A percentile compares a stretch with the other conserved stretches of the same genome.
These are phyloP conservation scores for Bombus impatiens DNA, from an alignment of 1,140 invertebrate species.

Conservation along the genomic window DNA sequence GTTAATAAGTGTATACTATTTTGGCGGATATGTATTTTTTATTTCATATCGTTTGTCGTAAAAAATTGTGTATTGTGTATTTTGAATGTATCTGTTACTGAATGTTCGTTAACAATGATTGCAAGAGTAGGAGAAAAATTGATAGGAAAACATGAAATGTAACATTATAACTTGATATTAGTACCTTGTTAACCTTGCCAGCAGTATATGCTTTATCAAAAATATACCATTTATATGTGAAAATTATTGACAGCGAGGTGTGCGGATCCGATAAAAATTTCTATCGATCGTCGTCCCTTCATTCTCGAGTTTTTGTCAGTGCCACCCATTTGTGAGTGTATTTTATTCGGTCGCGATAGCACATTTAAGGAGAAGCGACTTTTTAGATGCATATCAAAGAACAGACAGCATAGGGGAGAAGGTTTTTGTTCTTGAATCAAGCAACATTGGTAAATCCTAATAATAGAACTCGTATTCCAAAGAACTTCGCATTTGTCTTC, in stretches of 20 bases:
- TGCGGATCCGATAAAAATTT: slow-evolving; percentile 17
- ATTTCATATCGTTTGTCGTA: not conserved
- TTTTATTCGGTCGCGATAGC: slow-evolving; percentile 27
- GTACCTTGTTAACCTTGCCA: slow-evolving; percentile 41
- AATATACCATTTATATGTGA: slow-evolving; percentile 26
- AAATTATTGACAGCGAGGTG: slow-evolving; percentile 6
- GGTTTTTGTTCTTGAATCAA: slow-evolving; percentile 41
- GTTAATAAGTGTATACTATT: slow-evolving; percentile 33
- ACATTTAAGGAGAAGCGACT: slow-evolving; percentile 39
- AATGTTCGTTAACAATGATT: not conserved
- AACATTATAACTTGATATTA: not conserved
- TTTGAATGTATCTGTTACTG: not conserved
- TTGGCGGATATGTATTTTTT: slow-evolving; percentile 13
- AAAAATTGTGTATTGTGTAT: slow-evolving; percentile 5
- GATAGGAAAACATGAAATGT: not conserved
- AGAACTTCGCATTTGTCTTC: slow-evolving; percentile 23
- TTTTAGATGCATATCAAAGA: slow-evolving; percentile 51
- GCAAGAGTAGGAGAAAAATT: not conserved
- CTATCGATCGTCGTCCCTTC: slow-evolving; percentile 29
- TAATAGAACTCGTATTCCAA: slow-evolving; percentile 48
- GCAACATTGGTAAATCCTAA: slow-evolving; percentile 40
- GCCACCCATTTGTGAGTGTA: slow-evolving; percentile 4
- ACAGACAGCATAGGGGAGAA: slow-evolving; percentile 23
- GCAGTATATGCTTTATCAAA: slow-evolving; percentile 30
- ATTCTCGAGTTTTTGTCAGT: slow-evolving; percentile 26